Conservation (phyloP, 2,888 invertebrate species). For the Nomada fucata region DNA sequence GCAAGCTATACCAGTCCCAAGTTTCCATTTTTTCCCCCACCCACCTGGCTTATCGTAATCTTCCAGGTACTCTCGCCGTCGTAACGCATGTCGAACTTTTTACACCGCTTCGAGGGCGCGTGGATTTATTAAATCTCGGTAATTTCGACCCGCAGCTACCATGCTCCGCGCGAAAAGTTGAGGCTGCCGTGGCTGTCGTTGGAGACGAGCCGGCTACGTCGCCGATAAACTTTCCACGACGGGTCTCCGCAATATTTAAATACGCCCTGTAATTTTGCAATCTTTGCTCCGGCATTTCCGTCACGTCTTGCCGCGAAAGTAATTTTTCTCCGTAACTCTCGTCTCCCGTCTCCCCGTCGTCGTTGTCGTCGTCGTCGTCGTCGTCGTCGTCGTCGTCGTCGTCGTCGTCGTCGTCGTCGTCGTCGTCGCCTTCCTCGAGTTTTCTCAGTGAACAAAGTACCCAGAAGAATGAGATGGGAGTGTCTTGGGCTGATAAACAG, state of each 20-base stretch:
- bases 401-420: constrained; percentile 42
- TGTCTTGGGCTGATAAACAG: constrained; percentile 77
- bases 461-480: constrained; percentile 67
- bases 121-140: constrained; percentile 48
- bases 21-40: not conserved
- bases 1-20: not conserved
- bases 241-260: constrained; percentile 66
- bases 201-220: not conserved
- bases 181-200: constrained; percentile 13
- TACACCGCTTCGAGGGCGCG: constrained; percentile 12
- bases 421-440: constrained; percentile 47
- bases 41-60: constrained; percentile 9
- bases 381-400: constrained; percentile 45
- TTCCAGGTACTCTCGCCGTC: not conserved
- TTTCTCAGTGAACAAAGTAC: constrained; percentile 27
- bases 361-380: constrained; percentile 28
- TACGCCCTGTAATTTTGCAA: constrained; percentile 65
- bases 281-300: constrained; percentile 67
- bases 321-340: constrained; percentile 63
- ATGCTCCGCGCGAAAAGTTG: constrained; percentile 47
- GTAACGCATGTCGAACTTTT: constrained; percentile 34
- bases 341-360: not conserved
- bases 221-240: constrained; percentile 62
- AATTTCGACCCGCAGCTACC: constrained; percentile 45
- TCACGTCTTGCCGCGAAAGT: constrained; percentile 67